Evolutionary conservation across 2,888 invertebrate species (phyloP).

Genomic region (Mythimna ferrago): DNA sequence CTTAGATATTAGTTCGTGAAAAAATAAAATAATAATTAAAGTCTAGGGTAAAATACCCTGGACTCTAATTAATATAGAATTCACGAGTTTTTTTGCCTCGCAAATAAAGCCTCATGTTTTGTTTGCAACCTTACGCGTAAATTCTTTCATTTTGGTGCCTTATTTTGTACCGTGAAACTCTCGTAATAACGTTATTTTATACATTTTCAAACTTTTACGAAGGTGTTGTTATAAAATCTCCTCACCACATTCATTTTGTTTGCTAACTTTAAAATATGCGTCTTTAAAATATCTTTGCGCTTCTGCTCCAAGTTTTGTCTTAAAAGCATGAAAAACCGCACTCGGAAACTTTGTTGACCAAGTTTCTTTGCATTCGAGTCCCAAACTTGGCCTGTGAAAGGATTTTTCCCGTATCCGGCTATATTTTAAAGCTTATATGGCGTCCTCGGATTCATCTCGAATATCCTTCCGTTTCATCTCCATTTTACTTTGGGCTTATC

Average conservation of each 20-base stretch:
- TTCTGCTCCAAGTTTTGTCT: constrained; percentile 53
- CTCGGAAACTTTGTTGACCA: constrained; percentile 63
- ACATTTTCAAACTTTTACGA: constrained; percentile 29
- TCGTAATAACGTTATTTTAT: constrained; percentile 28
- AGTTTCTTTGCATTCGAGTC: constrained; percentile 65
- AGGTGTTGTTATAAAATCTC: constrained; percentile 34
- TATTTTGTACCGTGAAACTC: constrained; percentile 9
- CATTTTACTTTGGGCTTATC: constrained; percentile 84
- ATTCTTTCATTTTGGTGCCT: not conserved
- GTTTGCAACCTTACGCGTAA: not conserved
- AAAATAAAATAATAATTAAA: constrained; percentile 31
- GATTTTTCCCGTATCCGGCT: constrained; percentile 72
- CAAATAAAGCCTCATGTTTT: not conserved
- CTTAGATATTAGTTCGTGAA: constrained; percentile 18
- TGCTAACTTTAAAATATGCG: constrained; percentile 56
- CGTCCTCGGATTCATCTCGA: constrained; percentile 74
- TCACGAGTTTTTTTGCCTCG: not conserved
- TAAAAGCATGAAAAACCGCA: constrained; percentile 60
- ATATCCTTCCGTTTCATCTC: constrained; percentile 84
- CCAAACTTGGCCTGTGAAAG: constrained; percentile 66
- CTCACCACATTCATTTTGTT: constrained; percentile 44
- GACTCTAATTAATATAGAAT: constrained; percentile 12
- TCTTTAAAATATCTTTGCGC: constrained; percentile 42
- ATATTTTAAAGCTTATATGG: constrained; percentile 82
- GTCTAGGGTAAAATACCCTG: not conserved